A percentile compares a stretch with the other conserved stretches of the same genome.
phyloP scores from a whole-genome alignment of 2,113 vertebrate species.

The Cottus gobio region DNA sequence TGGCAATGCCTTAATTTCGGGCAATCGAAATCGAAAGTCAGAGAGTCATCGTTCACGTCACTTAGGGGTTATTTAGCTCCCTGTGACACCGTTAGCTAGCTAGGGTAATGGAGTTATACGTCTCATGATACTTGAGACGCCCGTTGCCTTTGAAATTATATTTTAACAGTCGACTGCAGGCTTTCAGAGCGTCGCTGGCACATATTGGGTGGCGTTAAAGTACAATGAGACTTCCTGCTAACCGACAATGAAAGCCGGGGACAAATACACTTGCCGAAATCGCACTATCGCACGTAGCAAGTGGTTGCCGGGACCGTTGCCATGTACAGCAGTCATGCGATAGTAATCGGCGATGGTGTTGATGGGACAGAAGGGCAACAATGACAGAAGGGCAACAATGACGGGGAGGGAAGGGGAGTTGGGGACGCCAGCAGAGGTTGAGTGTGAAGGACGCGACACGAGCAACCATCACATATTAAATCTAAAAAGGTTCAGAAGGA shows the following conservation, averaged over 20 bases:
- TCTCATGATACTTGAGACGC: too few species aligned
- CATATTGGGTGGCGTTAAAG: not conserved
- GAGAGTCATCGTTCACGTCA: not conserved
- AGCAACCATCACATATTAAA: not conserved
- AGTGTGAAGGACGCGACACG: not conserved
- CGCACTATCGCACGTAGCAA: slow-evolving; percentile 24
- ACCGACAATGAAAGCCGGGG: not conserved
- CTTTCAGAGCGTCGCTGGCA: not conserved
- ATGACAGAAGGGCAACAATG: not conserved
- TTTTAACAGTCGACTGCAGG: not conserved
- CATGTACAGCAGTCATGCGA: slow-evolving; percentile 48
- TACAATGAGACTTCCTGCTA: not conserved
- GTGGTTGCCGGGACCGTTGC: slow-evolving; percentile 24
- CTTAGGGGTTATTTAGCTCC: not conserved
- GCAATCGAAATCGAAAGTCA: slow-evolving; percentile 70
- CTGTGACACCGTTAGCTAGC: too few species aligned
- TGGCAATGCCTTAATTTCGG: not conserved
- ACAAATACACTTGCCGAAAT: slow-evolving; percentile 14
- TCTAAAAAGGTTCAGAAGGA: not conserved
- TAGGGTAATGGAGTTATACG: too few species aligned
- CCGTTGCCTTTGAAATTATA: too few species aligned
- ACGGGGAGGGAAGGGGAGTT: not conserved
- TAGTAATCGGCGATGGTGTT: slow-evolving; percentile 16
- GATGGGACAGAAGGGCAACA: not conserved
- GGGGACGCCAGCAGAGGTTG: not conserved